Evolutionary conservation across 2,888 invertebrate species (phyloP), one percentile per base, ranked within the genome.

Genomic region (Xestoiulus laeticollis): DNA sequence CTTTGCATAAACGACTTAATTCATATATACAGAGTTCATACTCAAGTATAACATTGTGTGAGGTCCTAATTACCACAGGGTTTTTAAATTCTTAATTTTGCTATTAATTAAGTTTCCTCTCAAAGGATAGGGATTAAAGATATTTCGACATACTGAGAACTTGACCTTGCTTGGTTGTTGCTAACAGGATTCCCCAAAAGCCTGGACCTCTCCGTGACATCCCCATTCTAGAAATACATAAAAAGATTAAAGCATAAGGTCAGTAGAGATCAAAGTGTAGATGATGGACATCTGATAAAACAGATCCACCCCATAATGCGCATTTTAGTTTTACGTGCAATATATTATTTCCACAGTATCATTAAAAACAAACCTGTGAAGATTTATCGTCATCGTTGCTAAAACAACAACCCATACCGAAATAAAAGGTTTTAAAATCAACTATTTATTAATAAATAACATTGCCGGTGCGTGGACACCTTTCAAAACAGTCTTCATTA

Each of bases 131-230:
- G n/a, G n/a, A n/a, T n/a, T n/a, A n/a, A n/a, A n/a, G n/a, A n/a
- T n/a, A n/a, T n/a, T n/a, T 14, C 14, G 30, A 83, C 85, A 26
- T 89, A 87, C 87, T 84, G 53, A 26, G 43, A 85, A 84, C 87
- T 89, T 83, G 89, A 88, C n/a, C 89, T 88, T 53, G 87, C 86
- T 95, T 88, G 88, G 85, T 94, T 96, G 91, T 95, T 96, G 90
- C 95, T 94, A 78, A 95, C 94, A 38, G 96, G 95, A 92, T 96
- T 96, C 88, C 95, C 95, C 88, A 97, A 92, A 86, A 97, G 93
- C 91, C 95, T 96, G 33, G 96, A 96, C 90, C 96, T 93, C 92
- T 97, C 96, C 91, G 95, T 96, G 12, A 93, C 92, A 90, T 94
- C 94, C n/a, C 93, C 94, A 85, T 38, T 44, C 85, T 84, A 19